Conservation (phyloP, 2,113 vertebrate species). For the Propithecus coquereli region DNA sequence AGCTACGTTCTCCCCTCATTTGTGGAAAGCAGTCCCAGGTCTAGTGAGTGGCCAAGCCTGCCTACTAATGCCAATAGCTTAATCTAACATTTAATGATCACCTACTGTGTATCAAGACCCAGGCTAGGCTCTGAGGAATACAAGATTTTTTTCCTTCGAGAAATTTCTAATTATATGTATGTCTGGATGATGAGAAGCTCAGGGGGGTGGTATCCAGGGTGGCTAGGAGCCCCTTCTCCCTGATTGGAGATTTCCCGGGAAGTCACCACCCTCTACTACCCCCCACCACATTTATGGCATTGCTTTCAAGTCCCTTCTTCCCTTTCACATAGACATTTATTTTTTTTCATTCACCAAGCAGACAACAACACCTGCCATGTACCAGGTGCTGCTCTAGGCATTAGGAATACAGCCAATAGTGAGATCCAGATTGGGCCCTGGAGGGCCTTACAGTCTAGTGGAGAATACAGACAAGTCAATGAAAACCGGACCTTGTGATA, state of each 20-base stretch:
- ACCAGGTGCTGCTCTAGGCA: neutral
- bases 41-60: neutral
- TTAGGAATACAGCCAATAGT: neutral
- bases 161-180: neutral
- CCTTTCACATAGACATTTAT: neutral
- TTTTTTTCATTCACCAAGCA: neutral
- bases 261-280: neutral
- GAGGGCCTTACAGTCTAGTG: neutral
- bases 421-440: neutral
- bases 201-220: neutral
- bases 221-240: neutral
- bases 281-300: neutral
- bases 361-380: neutral
- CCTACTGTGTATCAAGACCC: neutral
- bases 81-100: neutral
- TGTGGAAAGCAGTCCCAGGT: neutral
- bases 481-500: neutral
- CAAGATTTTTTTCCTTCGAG: neutral
- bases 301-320: neutral
- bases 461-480: neutral
- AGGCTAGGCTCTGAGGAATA: neutral
- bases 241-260: neutral
- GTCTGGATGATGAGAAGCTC: neutral
- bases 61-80: neutral
- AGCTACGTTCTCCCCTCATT: neutral